These are phyloP conservation scores for Oriolus oriolus DNA, from an alignment of 2,113 vertebrate genomes.

Conservation along the genomic window DNA sequence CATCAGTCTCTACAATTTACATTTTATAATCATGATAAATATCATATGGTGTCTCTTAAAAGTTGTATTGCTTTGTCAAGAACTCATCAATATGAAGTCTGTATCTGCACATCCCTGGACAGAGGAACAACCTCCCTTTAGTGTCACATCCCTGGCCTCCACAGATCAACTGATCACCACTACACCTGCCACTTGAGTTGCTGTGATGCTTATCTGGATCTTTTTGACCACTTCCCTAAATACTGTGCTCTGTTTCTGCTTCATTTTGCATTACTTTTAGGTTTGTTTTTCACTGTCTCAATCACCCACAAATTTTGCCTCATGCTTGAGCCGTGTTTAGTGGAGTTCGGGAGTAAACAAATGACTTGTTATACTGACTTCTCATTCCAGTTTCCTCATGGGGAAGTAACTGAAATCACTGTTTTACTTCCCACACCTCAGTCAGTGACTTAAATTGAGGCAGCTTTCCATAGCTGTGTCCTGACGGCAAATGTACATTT, in stretches of 20 bases:
- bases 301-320: neutral
- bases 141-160: neutral
- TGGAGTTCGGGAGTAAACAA: neutral
- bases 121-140: neutral
- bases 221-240: neutral
- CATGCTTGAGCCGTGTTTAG: neutral
- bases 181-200: neutral
- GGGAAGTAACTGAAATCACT: neutral
- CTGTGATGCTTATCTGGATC: neutral
- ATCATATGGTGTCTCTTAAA: neutral
- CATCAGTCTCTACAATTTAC: neutral
- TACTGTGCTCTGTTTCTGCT: neutral
- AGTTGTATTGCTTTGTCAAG: neutral
- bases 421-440: neutral
- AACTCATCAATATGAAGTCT: neutral
- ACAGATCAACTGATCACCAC: neutral
- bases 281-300: neutral
- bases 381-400: neutral
- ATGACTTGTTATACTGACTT: neutral
- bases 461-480: neutral
- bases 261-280: neutral
- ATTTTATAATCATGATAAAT: neutral
- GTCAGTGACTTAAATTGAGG: neutral
- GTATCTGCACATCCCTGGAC: neutral
- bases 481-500: neutral